Evolutionary conservation across 2,113 vertebrate genomes (phyloP).

Genomic region (Prunella fulvescens): DNA sequence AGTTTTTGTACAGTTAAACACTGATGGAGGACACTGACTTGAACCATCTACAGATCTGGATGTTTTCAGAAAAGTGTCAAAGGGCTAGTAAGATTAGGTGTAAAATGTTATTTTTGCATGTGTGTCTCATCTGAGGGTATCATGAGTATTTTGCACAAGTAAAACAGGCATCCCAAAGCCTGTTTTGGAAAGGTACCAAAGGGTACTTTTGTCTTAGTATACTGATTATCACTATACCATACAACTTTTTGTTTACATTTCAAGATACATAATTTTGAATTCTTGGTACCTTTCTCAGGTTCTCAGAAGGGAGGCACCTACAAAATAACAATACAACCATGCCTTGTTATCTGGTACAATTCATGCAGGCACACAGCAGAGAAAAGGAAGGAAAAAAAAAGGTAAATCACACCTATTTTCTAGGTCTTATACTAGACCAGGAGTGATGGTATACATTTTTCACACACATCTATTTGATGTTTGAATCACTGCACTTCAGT

Average conservation of each 20-base stretch:
- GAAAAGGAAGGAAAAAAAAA: background rate
- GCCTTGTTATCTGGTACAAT: background rate
- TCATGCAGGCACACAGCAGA: background rate
- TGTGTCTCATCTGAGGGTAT: background rate
- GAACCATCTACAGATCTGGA: background rate
- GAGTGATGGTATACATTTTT: background rate
- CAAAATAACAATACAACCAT: background rate
- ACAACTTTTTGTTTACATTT: background rate
- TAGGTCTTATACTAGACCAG: background rate
- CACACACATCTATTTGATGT: background rate
- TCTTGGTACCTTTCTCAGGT: background rate
- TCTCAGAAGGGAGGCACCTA: background rate
- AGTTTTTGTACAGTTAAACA: background rate
- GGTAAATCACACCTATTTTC: background rate
- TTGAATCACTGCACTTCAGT: accelerated
- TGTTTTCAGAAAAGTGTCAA: background rate
- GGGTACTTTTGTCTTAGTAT: background rate
- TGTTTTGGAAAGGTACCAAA: background rate
- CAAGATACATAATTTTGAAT: background rate
- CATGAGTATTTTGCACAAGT: background rate
- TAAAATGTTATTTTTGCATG: background rate
- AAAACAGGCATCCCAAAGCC: background rate
- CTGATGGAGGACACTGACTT: accelerated
- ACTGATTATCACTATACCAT: background rate
- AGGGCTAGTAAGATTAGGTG: background rate